Conservation (phyloP, 2,113 vertebrate species). For the Mastomys natalensis region DNA sequence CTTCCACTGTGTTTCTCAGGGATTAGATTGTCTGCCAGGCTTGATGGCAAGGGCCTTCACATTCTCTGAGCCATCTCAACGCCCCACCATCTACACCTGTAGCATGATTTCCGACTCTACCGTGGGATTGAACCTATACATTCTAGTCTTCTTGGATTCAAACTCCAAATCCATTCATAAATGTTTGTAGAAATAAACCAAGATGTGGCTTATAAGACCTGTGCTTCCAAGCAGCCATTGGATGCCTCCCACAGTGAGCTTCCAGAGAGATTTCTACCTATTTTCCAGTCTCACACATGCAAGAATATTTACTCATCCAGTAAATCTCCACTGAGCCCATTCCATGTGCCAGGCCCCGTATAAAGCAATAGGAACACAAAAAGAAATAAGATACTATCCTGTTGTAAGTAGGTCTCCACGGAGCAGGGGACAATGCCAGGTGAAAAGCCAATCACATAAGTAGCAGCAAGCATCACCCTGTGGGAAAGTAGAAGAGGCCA, state of each 20-base stretch:
- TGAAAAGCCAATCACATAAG: background rate
- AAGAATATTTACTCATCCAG: background rate
- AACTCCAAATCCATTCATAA: conserved; percentile 1
- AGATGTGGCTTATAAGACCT: background rate
- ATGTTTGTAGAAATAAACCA: background rate
- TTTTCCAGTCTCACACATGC: background rate
- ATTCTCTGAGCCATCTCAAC: background rate
- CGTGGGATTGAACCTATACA: background rate
- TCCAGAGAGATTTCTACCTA: background rate
- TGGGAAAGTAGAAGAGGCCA: background rate
- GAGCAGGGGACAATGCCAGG: background rate
- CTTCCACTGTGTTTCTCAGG: background rate
- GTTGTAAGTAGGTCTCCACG: background rate
- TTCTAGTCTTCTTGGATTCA: background rate
- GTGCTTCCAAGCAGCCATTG: background rate
- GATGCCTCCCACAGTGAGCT: background rate
- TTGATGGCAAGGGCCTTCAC: background rate
- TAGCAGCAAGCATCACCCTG: background rate
- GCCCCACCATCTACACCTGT: too few relatives aligned
- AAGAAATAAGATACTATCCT: background rate
- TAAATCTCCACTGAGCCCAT: background rate
- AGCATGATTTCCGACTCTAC: background rate
- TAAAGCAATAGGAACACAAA: background rate
- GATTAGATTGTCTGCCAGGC: background rate
- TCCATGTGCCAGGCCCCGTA: background rate